Evolutionary conservation across 1,140 invertebrate species (phyloP).

Genomic region (Eciton burchellii): DNA sequence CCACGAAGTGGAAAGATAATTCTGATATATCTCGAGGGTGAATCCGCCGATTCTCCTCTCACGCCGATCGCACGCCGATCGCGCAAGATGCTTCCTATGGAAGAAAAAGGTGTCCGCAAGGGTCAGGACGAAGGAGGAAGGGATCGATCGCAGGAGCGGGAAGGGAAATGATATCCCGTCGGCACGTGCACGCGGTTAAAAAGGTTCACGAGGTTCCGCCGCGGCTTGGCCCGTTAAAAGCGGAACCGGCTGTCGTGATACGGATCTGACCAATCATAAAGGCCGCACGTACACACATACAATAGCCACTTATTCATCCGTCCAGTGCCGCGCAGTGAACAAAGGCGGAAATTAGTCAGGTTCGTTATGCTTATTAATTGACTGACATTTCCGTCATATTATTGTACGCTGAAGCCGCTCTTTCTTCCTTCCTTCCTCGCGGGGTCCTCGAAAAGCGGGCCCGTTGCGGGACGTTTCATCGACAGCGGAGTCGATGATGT

Average conservation of each 20-base stretch:
- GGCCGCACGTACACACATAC: slow-evolving; percentile 76
- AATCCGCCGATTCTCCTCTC: not conserved
- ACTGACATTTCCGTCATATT: slow-evolving; percentile 86
- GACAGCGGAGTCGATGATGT: slow-evolving; percentile 47
- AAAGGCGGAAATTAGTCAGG: slow-evolving; percentile 85
- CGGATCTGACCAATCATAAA: slow-evolving; percentile 86
- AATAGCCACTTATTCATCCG: slow-evolving; percentile 85
- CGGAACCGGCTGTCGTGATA: slow-evolving; percentile 86
- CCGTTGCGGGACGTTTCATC: slow-evolving; percentile 21
- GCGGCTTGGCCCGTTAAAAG: slow-evolving; percentile 78
- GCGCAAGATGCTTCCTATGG: not conserved
- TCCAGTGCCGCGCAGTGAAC: slow-evolving; percentile 76
- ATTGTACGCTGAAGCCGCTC: slow-evolving; percentile 81
- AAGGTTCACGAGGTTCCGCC: slow-evolving; percentile 83
- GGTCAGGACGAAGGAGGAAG: slow-evolving; percentile 23
- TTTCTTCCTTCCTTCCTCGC: slow-evolving; percentile 38
- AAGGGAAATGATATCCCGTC: slow-evolving; percentile 74
- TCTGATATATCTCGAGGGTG: not conserved
- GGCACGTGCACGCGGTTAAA: slow-evolving; percentile 85
- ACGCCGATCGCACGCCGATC: not conserved
- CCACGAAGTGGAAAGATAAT: too few relatives aligned
- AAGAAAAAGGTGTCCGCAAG: slow-evolving; percentile 23
- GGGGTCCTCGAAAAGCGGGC: slow-evolving; percentile 73
- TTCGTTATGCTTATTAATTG: slow-evolving; percentile 86
- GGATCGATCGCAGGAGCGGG: slow-evolving; percentile 35